Base-by-base conservation (phyloP, 2,888 invertebrate species). In the Mesodorylaimus sp. region DNA sequence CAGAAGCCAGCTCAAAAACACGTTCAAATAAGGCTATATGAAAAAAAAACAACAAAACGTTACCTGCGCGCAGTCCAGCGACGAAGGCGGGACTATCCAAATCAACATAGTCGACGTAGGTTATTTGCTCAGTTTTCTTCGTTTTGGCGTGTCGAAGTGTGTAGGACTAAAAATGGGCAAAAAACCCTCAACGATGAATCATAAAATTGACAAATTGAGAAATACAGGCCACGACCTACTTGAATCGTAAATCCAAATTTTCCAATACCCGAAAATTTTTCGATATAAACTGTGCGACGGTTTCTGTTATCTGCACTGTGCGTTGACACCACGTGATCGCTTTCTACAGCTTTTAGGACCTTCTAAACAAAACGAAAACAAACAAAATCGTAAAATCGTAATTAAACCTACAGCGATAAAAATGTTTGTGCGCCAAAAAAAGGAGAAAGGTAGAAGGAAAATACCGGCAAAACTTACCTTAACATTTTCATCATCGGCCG, bases 51-150 rank as follows among this genome's bases (percentile, higher is more conserved):
- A 7, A 39, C 21, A 5, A 44, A 23, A 25, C 24, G 19, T 44
- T 58, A 75, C 76, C 93, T 70, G 87, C 84, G 10, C 88, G 76
- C 83, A 95, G 85, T 3, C 93, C 93, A 0, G 91, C 83, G 54
- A 79, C 76, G 61, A 82, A 84, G 0, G 93, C 91, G 0, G 91
- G 82, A 0, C 91, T 89, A 56, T 85, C 84, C 53, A 80, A 78
- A 59, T 88, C 89, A 50, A 93, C 88, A 67, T 87, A 88, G 66
- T 95, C 93, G 43, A 93, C 89, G 66, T 93, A 95, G 0, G 91
- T 93, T 52, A 93, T 85, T 74, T 89, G 82, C 69, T 95, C 91
- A 52, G 89, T 83, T 67, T 88, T 87, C 66, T 84, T 81, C 61
- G 85, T 87, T 71, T 81, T 80, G 66, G 86, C 86, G 68, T 91